Conservation (phyloP, 1,140 invertebrate genomes). For the Drosophila hydei region DNA sequence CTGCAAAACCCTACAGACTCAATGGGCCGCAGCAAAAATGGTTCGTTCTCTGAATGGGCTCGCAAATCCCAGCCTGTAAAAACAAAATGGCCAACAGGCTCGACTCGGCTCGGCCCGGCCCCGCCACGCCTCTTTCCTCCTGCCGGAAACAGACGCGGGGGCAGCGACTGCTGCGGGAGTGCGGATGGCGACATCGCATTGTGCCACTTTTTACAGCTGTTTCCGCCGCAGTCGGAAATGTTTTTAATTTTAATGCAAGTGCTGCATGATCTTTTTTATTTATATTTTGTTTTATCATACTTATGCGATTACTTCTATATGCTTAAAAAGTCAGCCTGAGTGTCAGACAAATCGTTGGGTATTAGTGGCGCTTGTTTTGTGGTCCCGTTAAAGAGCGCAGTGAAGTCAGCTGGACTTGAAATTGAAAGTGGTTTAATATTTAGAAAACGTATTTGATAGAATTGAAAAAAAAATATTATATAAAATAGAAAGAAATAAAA, state of each 20-base stretch:
- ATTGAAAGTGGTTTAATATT: no score
- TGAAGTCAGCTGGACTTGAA: no score
- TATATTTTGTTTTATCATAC: constrained; percentile 9
- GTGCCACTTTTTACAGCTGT: constrained; percentile 64
- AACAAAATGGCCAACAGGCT: constrained; percentile 77
- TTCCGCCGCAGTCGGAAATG: constrained; percentile 69
- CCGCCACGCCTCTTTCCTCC: no score
- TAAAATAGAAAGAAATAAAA: no score
- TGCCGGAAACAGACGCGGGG: background rate
- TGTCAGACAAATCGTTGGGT: no score
- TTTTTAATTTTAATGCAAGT: constrained; percentile 78
- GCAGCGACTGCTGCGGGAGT: background rate
- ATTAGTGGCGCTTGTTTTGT: no score
- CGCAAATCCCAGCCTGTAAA: constrained; percentile 70
- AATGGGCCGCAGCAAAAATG: constrained; percentile 6
- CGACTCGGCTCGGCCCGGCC: no score
- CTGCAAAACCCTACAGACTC: constrained; percentile 47
- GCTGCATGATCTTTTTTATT: constrained; percentile 17
- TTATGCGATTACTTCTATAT: constrained; percentile 21
- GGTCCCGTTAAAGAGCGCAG: no score
- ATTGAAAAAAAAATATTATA: no score
- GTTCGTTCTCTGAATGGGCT: constrained; percentile 25
- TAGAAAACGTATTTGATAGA: no score
- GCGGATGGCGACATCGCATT: constrained; percentile 37
- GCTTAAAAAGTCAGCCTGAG: constrained; percentile 3